Conservation (phyloP, 2,888 invertebrate genomes). For the Molanna angustata region DNA sequence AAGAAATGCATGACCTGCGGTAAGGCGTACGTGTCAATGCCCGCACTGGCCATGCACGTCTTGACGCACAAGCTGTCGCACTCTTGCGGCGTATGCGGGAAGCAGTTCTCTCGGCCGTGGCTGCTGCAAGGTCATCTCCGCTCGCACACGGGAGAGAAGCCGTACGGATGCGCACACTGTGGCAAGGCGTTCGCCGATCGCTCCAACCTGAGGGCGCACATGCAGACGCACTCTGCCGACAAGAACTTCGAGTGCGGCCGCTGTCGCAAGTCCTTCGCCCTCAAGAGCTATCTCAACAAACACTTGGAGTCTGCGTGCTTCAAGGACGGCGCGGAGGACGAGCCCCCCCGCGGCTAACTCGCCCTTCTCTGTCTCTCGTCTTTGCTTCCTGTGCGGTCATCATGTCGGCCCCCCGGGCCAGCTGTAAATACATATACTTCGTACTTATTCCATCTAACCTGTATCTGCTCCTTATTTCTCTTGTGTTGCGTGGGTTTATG, state of each 20-base stretch:
- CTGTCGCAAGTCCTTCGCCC: conserved; percentile 88
- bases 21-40: conserved; percentile 97
- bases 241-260: conserved; percentile 86
- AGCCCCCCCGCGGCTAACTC: conserved; percentile 67
- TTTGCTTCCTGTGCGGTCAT: conserved; percentile 28
- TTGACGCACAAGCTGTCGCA: conserved; percentile 93
- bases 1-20: conserved; percentile 95
- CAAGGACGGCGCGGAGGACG: conserved; percentile 57
- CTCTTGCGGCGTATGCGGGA: conserved; percentile 90
- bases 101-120: conserved; percentile 97
- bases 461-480: conserved; percentile 21
- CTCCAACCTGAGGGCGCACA: conserved; percentile 89
- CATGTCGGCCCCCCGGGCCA: conserved; percentile 23
- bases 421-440: conserved; percentile 14
- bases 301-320: conserved; percentile 90
- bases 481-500: conserved; percentile 22
- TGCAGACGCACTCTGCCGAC: conserved; percentile 90
- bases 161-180: conserved; percentile 90
- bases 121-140: conserved; percentile 82
- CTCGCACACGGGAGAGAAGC: conserved; percentile 92
- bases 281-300: conserved; percentile 94
- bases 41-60: conserved; percentile 91
- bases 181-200: conserved; percentile 94
- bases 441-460: conserved; percentile 22
- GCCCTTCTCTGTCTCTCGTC: conserved; percentile 15